Percentiles rank a stretch among this genome's conserved stretches.
phyloP scores from a whole-genome alignment of 2,797 vertebrate genomes.

The Chloroceryle amazona region DNA sequence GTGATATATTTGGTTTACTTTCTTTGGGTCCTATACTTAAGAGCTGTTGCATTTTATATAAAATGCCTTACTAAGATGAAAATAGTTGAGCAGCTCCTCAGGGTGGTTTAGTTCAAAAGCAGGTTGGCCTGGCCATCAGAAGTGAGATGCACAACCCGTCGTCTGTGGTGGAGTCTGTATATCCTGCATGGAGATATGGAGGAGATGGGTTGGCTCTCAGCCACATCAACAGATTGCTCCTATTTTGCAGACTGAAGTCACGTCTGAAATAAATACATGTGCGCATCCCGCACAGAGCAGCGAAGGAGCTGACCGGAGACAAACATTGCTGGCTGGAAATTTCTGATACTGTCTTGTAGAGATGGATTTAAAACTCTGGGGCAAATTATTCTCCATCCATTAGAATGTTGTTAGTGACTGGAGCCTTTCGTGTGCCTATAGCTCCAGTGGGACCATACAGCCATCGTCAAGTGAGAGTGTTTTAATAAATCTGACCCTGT shows the following conservation, averaged over 20 bases:
- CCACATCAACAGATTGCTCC: slow-evolving; percentile 46
- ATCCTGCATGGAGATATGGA: not conserved
- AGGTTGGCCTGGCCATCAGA: not conserved
- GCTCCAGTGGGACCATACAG: not conserved
- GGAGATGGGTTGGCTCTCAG: slow-evolving; percentile 1
- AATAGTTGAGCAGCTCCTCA: not conserved
- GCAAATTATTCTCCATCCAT: not conserved
- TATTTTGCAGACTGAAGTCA: slow-evolving; percentile 32
- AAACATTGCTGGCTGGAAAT: not conserved
- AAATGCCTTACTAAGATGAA: not conserved
- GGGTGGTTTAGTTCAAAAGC: not conserved
- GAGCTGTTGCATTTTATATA: not conserved
- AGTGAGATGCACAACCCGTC: not conserved
- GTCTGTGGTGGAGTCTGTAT: not conserved
- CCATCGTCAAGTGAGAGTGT: not conserved
- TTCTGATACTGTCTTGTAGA: not conserved
- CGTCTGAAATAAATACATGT: slow-evolving; percentile 11
- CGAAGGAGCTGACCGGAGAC: not conserved
- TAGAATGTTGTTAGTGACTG: accelerated
- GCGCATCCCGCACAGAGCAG: not conserved
- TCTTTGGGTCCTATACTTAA: accelerated
- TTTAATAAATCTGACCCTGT: not conserved
- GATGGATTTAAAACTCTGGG: not conserved
- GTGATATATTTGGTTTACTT: not conserved
- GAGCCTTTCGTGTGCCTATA: not conserved